Evolutionary conservation across 1,140 invertebrate genomes (phyloP).

Genomic region (Gonioctena quinquepunctata): DNA sequence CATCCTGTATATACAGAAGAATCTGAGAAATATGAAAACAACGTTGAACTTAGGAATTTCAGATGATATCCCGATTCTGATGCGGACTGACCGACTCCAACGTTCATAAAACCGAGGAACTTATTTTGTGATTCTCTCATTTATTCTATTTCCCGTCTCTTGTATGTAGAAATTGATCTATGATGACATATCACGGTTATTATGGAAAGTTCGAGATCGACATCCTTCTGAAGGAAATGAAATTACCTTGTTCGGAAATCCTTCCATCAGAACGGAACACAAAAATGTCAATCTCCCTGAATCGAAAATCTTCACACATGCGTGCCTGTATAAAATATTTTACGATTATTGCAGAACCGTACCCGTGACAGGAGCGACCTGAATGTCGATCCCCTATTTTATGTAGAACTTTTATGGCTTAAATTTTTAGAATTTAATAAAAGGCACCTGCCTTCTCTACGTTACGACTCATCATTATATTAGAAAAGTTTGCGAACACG

Average conservation of each 20-base stretch:
- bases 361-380: background rate
- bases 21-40: too few species aligned
- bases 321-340: constrained; percentile 15
- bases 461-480: constrained; percentile 10
- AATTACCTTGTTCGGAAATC: background rate
- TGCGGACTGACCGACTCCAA: too few species aligned
- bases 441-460: constrained; percentile 4
- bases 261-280: background rate
- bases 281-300: background rate
- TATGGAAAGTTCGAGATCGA: too few species aligned
- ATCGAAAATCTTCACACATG: constrained; percentile 1
- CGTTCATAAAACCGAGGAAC: too few species aligned
- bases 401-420: constrained; percentile 12
- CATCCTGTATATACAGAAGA: too few species aligned
- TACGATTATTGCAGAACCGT: constrained; percentile 13
- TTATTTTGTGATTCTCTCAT: too few species aligned
- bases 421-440: constrained; percentile 20
- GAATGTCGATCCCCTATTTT: constrained; percentile 6
- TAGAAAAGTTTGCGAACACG: constrained; percentile 4
- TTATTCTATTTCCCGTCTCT: too few species aligned
- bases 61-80: too few species aligned
- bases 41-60: too few species aligned
- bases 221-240: too few species aligned
- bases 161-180: too few species aligned
- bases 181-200: too few species aligned